Conservation (phyloP, 2,797 vertebrate genomes). For the Chrysocyon brachyurus region DNA sequence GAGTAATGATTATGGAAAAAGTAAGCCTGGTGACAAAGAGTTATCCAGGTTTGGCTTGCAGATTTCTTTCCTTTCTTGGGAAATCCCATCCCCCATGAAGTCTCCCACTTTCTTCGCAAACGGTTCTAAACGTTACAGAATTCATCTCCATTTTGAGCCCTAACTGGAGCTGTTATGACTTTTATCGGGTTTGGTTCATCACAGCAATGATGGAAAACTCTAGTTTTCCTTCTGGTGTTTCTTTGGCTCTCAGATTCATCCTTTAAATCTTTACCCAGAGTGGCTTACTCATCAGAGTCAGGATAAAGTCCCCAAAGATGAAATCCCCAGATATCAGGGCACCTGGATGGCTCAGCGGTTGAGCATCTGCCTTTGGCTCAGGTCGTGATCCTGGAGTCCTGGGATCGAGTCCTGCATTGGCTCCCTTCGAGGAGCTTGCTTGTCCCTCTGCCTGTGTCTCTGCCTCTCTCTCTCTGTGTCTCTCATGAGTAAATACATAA, state of each 20-base stretch:
- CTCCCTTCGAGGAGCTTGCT: too few relatives aligned
- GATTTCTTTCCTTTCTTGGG: neutral
- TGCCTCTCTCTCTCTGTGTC: too few relatives aligned
- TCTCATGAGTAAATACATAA: too few relatives aligned
- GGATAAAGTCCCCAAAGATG: neutral
- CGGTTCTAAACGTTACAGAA: neutral
- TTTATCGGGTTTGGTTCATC: neutral
- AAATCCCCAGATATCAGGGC: neutral
- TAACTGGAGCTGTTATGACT: fast-evolving
- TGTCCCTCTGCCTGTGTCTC: too few relatives aligned
- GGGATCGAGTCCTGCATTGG: too few relatives aligned
- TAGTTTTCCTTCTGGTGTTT: neutral
- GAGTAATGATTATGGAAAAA: fast-evolving
- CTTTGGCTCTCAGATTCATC: neutral
- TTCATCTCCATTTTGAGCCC: neutral
- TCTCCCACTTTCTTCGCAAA: neutral
- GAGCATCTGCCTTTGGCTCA: too few relatives aligned
- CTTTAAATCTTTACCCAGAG: fast-evolving
- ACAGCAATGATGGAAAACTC: neutral
- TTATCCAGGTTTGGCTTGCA: neutral
- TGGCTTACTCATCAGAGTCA: neutral
- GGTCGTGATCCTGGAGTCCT: too few relatives aligned
- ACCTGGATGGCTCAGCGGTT: too few relatives aligned
- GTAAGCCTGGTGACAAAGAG: fast-evolving
- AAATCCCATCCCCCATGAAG: neutral